These are phyloP conservation scores for Neostethus bicornis DNA, from an alignment of 2,797 vertebrate species.

Conservation along the genomic window DNA sequence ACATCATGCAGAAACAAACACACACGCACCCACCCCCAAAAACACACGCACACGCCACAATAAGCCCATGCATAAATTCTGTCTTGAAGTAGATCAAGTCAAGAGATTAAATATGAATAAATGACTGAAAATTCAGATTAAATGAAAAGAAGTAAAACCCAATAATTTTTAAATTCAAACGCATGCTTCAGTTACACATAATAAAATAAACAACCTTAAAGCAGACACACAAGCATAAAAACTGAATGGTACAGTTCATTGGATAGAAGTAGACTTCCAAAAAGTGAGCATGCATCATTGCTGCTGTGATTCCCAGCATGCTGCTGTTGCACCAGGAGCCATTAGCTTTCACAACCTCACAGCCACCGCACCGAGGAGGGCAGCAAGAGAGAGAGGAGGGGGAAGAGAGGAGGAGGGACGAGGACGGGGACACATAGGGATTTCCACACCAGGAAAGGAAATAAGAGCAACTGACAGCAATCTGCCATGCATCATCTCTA, in stretches of 20 bases:
- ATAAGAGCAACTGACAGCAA: constrained; percentile 68
- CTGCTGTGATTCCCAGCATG: constrained; percentile 72
- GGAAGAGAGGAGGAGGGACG: too few relatives aligned
- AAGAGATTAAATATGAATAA: constrained; percentile 43
- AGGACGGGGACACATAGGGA: constrained; percentile 57
- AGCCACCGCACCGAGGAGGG: constrained; percentile 51
- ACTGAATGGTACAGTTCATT: constrained; percentile 29
- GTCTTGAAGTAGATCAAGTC: constrained; percentile 54
- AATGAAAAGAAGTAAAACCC: constrained; percentile 35
- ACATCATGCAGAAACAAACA: constrained; percentile 68
- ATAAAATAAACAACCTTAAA: constrained; percentile 41
- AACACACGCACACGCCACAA: constrained; percentile 36
- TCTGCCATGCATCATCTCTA: constrained; percentile 76
- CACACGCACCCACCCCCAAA: constrained; percentile 26
- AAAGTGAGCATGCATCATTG: constrained; percentile 70
- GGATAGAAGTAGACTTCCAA: constrained; percentile 41
- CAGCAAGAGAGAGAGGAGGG: neutral
- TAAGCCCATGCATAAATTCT: constrained; percentile 74
- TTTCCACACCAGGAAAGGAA: constrained; percentile 53
- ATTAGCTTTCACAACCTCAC: constrained; percentile 72
- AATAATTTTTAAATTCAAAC: constrained; percentile 40
- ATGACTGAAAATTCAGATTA: constrained; percentile 40
- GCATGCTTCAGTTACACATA: constrained; percentile 57
- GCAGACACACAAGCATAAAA: constrained; percentile 39
- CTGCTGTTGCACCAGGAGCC: constrained; percentile 67